These are phyloP conservation scores for Drosophila arawakana DNA, from an alignment of 1,140 invertebrate species.

Conservation along the genomic window DNA sequence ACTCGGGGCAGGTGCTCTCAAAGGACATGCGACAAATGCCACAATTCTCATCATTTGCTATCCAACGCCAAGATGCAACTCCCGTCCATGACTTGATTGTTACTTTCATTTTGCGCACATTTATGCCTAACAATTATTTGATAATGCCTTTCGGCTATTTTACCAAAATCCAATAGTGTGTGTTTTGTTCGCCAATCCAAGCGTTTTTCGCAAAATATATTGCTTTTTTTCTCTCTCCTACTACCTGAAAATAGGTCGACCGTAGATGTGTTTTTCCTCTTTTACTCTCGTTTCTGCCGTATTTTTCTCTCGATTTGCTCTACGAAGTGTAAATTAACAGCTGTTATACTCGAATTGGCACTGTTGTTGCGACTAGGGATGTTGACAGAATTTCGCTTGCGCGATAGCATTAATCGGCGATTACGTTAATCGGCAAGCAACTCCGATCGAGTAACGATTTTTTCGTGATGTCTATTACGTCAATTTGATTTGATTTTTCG, in stretches of 20 bases:
- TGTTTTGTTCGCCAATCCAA: not conserved
- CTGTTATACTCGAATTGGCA: slow-evolving; percentile 18
- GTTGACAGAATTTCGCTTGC: not conserved
- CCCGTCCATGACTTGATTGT: slow-evolving; percentile 91
- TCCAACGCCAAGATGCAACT: slow-evolving; percentile 99
- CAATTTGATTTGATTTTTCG: not conserved
- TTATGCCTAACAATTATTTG: slow-evolving; percentile 44
- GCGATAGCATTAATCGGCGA: not conserved
- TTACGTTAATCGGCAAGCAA: not conserved
- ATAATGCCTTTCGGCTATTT: slow-evolving; percentile 17
- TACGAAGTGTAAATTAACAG: slow-evolving; percentile 24
- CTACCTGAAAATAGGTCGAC: slow-evolving; percentile 68
- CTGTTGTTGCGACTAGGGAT: slow-evolving; percentile 10
- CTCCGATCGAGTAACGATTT: not conserved
- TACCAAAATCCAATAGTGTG: slow-evolving; percentile 13
- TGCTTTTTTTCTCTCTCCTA: slow-evolving; percentile 59
- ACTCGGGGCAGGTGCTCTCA: slow-evolving; percentile 98
- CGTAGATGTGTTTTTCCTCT: slow-evolving; percentile 47
- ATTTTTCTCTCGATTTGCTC: slow-evolving; percentile 23
- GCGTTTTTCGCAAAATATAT: slow-evolving; percentile 60
- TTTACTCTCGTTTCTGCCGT: slow-evolving; percentile 30
- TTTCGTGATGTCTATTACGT: not conserved
- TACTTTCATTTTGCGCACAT: slow-evolving; percentile 84
- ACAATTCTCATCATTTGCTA: slow-evolving; percentile 99
- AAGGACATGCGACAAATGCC: slow-evolving; percentile 99